Evolutionary conservation across 2,113 vertebrate genomes (phyloP).

Genomic region (Sminthopsis crassicaudata): DNA sequence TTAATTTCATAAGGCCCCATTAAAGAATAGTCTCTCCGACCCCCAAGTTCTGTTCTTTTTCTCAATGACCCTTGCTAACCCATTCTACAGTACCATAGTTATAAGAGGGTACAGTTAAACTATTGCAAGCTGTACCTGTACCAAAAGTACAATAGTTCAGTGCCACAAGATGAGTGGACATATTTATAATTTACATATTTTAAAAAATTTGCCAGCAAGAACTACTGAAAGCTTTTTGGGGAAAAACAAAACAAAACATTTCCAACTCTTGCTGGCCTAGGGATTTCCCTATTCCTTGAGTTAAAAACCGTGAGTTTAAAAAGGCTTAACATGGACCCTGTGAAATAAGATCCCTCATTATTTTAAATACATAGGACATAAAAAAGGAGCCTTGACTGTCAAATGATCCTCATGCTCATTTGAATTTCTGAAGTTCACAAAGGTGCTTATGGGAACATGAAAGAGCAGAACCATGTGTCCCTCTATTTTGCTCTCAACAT

Average conservation of each 20-base stretch:
- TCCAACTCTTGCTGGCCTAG: slow-evolving; percentile 66
- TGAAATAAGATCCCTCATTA: slow-evolving; percentile 24
- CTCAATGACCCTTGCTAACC: slow-evolving; percentile 15
- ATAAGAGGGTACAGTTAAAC: slow-evolving; percentile 75
- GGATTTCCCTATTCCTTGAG: slow-evolving; percentile 68
- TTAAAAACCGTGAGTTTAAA: slow-evolving; percentile 72
- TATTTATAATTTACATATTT: slow-evolving; percentile 75
- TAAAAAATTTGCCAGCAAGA: slow-evolving; percentile 71
- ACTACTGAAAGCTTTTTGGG: slow-evolving; percentile 70
- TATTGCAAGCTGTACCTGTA: slow-evolving; percentile 78
- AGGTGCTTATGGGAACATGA: slow-evolving; percentile 81
- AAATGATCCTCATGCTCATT: slow-evolving; percentile 62
- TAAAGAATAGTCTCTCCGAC: neutral
- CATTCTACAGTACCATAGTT: slow-evolving; percentile 81
- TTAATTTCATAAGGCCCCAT: slow-evolving; percentile 22
- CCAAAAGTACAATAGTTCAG: slow-evolving; percentile 56
- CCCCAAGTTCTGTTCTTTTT: slow-evolving; percentile 25
- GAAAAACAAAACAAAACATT: slow-evolving; percentile 62
- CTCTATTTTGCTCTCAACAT: slow-evolving; percentile 71
- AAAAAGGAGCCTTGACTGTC: slow-evolving; percentile 46
- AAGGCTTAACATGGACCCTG: slow-evolving; percentile 73
- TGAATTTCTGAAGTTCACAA: slow-evolving; percentile 84
- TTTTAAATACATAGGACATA: slow-evolving; percentile 61
- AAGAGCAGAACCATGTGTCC: slow-evolving; percentile 70
- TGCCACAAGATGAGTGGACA: slow-evolving; percentile 68